Conservation (phyloP, 2,113 vertebrate genomes). For the Uria aalge region DNA sequence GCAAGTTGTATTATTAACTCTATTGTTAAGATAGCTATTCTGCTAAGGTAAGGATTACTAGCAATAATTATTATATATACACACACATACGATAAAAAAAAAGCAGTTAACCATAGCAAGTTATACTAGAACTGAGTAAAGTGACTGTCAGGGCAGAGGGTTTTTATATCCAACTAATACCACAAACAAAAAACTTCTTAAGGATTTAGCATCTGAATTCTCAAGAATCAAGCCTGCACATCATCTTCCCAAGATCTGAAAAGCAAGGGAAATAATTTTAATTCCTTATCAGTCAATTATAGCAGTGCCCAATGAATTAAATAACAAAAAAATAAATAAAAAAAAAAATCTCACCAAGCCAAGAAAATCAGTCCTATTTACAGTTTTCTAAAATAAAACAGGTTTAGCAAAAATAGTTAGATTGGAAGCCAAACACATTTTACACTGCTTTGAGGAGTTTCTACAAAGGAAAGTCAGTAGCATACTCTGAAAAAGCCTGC, state of each 20-base stretch:
- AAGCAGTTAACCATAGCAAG: background rate
- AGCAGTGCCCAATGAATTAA: background rate
- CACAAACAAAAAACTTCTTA: background rate
- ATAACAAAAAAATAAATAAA: background rate
- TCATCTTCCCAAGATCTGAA: background rate
- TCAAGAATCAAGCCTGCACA: background rate
- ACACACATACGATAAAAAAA: background rate
- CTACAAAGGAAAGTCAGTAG: background rate
- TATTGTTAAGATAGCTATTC: background rate
- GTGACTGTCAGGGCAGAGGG: background rate
- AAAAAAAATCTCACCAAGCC: background rate
- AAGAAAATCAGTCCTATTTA: background rate
- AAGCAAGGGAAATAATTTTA: background rate
- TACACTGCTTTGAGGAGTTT: background rate
- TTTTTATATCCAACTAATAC: background rate
- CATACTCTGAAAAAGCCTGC: background rate
- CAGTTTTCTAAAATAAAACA: background rate
- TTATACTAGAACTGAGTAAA: background rate
- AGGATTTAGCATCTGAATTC: background rate
- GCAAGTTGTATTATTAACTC: background rate
- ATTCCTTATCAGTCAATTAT: background rate
- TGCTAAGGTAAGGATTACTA: background rate
- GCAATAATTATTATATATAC: background rate
- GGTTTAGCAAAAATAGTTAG: background rate
- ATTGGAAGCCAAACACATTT: background rate